These are phyloP conservation scores for Lota lota DNA, from an alignment of 2,113 vertebrate genomes.

Conservation along the genomic window DNA sequence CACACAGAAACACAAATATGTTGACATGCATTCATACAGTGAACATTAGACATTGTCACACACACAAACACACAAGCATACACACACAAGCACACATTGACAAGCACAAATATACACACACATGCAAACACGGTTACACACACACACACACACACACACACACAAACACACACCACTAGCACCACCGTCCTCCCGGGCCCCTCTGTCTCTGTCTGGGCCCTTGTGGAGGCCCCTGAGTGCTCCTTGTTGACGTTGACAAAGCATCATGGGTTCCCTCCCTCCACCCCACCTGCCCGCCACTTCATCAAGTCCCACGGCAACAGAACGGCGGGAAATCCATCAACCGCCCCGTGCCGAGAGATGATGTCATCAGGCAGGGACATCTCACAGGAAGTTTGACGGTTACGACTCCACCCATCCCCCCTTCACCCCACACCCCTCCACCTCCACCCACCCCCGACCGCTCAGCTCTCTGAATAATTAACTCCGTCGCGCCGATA, in stretches of 20 bases:
- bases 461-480: too few species aligned
- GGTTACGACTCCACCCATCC: too few species aligned
- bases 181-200: slow-evolving; percentile 33
- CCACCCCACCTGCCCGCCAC: slow-evolving; percentile 57
- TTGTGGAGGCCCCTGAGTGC: slow-evolving; percentile 47
- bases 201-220: slow-evolving; percentile 64
- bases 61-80: background rate
- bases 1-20: too few species aligned
- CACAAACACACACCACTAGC: background rate
- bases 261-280: slow-evolving; percentile 39
- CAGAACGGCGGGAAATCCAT: slow-evolving; percentile 64
- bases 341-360: slow-evolving; percentile 59
- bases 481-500: too few species aligned
- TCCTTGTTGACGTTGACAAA: slow-evolving; percentile 67
- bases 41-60: too few species aligned
- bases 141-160: slow-evolving; percentile 17
- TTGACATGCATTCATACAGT: too few species aligned
- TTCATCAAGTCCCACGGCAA: slow-evolving; percentile 64
- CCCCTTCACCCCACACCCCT: too few species aligned
- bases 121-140: slow-evolving; percentile 14
- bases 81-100: background rate
- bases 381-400: slow-evolving; percentile 42
- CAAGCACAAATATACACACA: too few species aligned
- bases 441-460: too few species aligned
- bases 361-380: slow-evolving; percentile 67